Evolutionary conservation across 1,140 invertebrate species (phyloP), one percentile per base, ranked within the genome.

Genomic region (Drosophila virilis): DNA sequence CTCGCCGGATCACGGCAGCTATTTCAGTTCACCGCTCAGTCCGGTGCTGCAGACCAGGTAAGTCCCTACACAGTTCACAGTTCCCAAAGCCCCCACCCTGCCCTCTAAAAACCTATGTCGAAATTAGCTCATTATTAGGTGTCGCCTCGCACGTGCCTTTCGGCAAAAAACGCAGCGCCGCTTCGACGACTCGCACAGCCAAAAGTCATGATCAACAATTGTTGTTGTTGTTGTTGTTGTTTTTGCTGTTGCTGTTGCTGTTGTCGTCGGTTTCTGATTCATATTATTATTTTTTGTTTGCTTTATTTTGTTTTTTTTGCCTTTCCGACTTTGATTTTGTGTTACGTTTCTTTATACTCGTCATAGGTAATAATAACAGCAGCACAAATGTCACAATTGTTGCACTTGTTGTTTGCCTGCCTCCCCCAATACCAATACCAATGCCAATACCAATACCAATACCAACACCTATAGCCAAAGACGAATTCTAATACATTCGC

Each of bases 41-140:
- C 80, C 89, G 51, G 85, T 78, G 32, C 52, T 92, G 54, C 83
- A 88, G 45, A 83, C 64, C 65, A 89, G 91, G 91, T 92, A 72
- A 92, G 91, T 91, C 15, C 46, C 17, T 10, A 28, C 10, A 12
- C 22, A 22, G 22, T 3, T 51, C 32, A 13, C 4, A 35, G 17
- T 17, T 17, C 0, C 51, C 40, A 15, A 7, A 12, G 28, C 9
- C 10, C 9, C 37, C 50, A 33, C 51, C 15, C 10, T 33, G 7
- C 33, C 8, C 32, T 48, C 17, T 12, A 15, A 22, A 22, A 15
- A 6, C 17, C 8, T 8, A 15, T 48, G n/a, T 45, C 15, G 13
- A 54, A 43, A 78, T 82, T 64, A 82, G 82, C 79, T 86, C 82
- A 86, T 75, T 82, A 75, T 78, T 80, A 69, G 73, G 64, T 64